Conservation (phyloP, 2,888 invertebrate species). For the Steinernema carpocapsae region DNA sequence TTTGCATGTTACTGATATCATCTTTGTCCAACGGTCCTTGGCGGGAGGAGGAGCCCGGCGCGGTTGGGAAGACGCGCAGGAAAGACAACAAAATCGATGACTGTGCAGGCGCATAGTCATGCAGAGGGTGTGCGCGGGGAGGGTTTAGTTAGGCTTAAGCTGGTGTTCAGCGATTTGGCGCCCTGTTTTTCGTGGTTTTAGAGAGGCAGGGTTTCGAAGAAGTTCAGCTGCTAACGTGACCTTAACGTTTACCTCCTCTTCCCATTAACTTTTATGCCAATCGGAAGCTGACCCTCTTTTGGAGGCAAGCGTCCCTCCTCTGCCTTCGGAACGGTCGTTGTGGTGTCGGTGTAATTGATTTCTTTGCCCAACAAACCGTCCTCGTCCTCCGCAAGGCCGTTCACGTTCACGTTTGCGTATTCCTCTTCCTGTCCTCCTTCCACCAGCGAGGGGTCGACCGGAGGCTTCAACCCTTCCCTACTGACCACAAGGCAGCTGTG, state of each 20-base stretch:
- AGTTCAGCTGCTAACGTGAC: neutral
- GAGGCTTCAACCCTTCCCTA: no score
- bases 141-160: no score
- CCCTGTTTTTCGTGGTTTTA: no score
- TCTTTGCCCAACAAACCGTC: conserved; percentile 29
- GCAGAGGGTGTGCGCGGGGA: no score
- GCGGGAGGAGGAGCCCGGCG: neutral
- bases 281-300: conserved; percentile 22
- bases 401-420: neutral
- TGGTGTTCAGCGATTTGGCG: no score
- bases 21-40: neutral
- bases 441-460: neutral
- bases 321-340: neutral
- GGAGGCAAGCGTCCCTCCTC: neutral
- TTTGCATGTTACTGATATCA: conserved; percentile 26
- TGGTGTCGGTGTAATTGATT: conserved; percentile 6
- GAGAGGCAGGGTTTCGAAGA: no score
- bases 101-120: conserved; percentile 16
- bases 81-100: conserved; percentile 15
- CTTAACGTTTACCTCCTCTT: neutral
- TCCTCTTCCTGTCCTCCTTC: neutral
- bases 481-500: neutral
- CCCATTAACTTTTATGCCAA: conserved; percentile 1
- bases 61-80: neutral
- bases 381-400: conserved; percentile 26